Percentiles rank a stretch among this genome's conserved stretches.
Conservation (phyloP, 30 jellyfish, hydroid and myxozoan genomes). For the Pelagia noctiluca region DNA sequence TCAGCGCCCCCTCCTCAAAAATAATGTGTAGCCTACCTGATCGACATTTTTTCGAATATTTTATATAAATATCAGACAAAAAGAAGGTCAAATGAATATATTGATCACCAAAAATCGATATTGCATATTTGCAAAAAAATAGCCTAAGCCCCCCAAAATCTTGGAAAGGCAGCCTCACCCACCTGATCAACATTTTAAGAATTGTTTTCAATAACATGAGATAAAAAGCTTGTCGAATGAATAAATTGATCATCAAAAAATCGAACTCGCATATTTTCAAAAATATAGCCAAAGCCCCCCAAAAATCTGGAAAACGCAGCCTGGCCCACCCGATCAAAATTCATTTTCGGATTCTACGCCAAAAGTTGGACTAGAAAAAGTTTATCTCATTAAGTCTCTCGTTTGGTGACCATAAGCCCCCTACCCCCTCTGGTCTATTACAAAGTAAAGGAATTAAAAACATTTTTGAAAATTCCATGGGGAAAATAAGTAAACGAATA, state of each 20-base stretch:
- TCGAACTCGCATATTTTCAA: neutral
- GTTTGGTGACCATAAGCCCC: too few relatives aligned
- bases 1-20: constrained; percentile 26
- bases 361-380: too few relatives aligned
- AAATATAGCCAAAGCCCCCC: too few relatives aligned
- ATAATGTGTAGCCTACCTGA: neutral
- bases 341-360: too few relatives aligned
- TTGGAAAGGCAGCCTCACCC: constrained; percentile 5
- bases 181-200: neutral
- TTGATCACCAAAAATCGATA: constrained; percentile 22
- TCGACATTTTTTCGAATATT: constrained; percentile 2
- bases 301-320: too few relatives aligned
- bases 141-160: constrained; percentile 17
- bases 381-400: too few relatives aligned
- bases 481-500: too few relatives aligned
- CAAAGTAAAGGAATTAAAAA: too few relatives aligned
- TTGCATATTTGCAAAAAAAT: constrained; percentile 3
- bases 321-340: too few relatives aligned
- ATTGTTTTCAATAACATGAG: neutral
- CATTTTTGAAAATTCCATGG: too few relatives aligned
- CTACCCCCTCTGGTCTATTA: too few relatives aligned
- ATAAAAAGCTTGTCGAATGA: neutral
- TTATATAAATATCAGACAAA: neutral
- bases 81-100: neutral
- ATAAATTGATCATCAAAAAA: neutral